These are phyloP conservation scores for Antheraea assamensis DNA, from an alignment of 2,888 invertebrate species.

Conservation along the genomic window DNA sequence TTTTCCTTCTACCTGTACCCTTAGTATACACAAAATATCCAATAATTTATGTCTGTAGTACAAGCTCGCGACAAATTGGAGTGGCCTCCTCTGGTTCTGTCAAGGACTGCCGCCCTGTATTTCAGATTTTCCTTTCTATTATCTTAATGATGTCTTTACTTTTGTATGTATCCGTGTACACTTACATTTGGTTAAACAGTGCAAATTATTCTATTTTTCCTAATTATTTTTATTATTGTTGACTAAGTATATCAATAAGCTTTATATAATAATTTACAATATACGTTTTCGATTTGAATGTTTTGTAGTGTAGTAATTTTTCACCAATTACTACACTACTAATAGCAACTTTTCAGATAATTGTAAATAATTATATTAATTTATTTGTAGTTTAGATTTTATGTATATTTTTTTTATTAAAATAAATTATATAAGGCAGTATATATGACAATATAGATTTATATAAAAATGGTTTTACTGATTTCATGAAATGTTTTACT, in stretches of 20 bases:
- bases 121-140: slow-evolving; percentile 37
- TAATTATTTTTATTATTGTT: not conserved
- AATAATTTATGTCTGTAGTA: slow-evolving; percentile 33
- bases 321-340: no score
- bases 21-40: slow-evolving; percentile 27
- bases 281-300: not conserved
- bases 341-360: no score
- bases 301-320: not conserved
- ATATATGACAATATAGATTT: no score
- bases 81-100: slow-evolving; percentile 41
- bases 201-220: not conserved
- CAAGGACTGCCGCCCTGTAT: slow-evolving; percentile 41
- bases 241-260: not conserved
- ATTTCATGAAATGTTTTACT: no score
- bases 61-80: slow-evolving; percentile 49
- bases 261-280: not conserved
- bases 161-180: slow-evolving; percentile 14
- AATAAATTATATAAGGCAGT: no score
- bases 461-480: no score
- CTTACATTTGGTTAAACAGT: not conserved
- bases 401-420: no score
- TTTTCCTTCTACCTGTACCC: not conserved
- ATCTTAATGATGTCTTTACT: slow-evolving; percentile 31
- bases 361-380: no score
- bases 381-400: no score